Evolutionary conservation across 2,113 vertebrate genomes (phyloP), one percentile per base, ranked within the genome.

Genomic region (Enhydra lutris): DNA sequence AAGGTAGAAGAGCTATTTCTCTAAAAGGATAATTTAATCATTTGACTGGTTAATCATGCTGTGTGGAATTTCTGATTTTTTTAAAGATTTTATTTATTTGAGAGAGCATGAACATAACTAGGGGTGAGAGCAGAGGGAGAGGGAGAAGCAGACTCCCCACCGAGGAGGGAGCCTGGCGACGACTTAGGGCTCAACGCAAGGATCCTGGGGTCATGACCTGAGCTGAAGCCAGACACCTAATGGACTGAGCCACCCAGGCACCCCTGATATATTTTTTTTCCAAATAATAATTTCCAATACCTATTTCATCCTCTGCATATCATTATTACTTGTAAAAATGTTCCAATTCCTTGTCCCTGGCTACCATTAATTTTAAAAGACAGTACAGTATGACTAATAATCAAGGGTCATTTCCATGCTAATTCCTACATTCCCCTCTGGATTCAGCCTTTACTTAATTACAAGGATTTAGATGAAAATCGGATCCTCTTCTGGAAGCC

Each of bases 281-380:
- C 14, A 71, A 86, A 82, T 74, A 94, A 61, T 82, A 36, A 14
- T 3, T 69, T 97, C 95, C 26, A 17, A 11, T 73, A 55, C 92
- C 34, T 80, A 29, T 95, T 92, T 90, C 29, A 91, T 50, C 85
- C 17, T 95, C 7, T 69, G 12, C 26, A 6, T 84, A 89, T 59
- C 86, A 93, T 76, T 74, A 63, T 74, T 96, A 67, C 73, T 79
- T 97, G 34, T 89, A 71, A 93, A 87, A n/a, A 34, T 95, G 52
- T 95, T 71, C 12, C 52, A 42, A 23, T 87, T 81, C 45, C 10
- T 34, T 94, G 86, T 73, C 71, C 95, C 69, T 96, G 65, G 92
- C 71, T 81, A 71, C 13, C 17, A 90, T 71, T 76, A 52, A 63
- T 93, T 93, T 96, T 82, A 96, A 91, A 92, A 92, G 83, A 65